A percentile compares a stretch with the other conserved stretches of the same genome.
Evolutionary conservation across 2,888 invertebrate species (phyloP).

Genomic region (Zonitis immaculata): DNA sequence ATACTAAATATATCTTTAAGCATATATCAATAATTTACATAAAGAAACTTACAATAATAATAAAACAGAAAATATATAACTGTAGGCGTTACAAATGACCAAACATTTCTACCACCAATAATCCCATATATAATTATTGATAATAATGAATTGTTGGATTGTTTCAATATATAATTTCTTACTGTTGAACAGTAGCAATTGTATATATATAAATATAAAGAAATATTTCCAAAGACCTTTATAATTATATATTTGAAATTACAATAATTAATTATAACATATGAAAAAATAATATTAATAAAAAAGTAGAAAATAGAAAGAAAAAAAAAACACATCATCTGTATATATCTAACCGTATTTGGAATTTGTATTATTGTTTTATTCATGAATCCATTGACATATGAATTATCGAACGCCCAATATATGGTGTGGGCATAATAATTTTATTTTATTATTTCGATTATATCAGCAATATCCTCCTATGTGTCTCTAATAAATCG

Average conservation of each 20-base stretch:
- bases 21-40: not conserved
- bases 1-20: not conserved
- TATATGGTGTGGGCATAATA: slow-evolving; percentile 23
- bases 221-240: slow-evolving; percentile 41
- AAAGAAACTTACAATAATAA: not conserved
- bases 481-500: slow-evolving; percentile 31
- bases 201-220: slow-evolving; percentile 47
- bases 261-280: slow-evolving; percentile 46
- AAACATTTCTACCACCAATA: not conserved
- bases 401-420: slow-evolving; percentile 31
- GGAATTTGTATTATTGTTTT: slow-evolving; percentile 21
- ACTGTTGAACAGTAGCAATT: slow-evolving; percentile 46
- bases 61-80: not conserved
- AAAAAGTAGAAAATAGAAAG: not conserved
- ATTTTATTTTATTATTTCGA: slow-evolving; percentile 23
- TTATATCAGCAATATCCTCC: slow-evolving; percentile 20
- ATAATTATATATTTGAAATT: slow-evolving; percentile 50
- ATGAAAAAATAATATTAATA: slow-evolving; percentile 31
- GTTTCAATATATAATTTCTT: slow-evolving; percentile 34
- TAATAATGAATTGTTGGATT: slow-evolving; percentile 13
- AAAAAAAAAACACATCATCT: not conserved
- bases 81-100: not conserved
- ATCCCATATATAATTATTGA: not conserved
- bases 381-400: slow-evolving; percentile 37
- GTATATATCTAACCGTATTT: slow-evolving; percentile 10